phyloP scores from a whole-genome alignment of 2,888 invertebrate genomes.

The Morinoia aosen region DNA sequence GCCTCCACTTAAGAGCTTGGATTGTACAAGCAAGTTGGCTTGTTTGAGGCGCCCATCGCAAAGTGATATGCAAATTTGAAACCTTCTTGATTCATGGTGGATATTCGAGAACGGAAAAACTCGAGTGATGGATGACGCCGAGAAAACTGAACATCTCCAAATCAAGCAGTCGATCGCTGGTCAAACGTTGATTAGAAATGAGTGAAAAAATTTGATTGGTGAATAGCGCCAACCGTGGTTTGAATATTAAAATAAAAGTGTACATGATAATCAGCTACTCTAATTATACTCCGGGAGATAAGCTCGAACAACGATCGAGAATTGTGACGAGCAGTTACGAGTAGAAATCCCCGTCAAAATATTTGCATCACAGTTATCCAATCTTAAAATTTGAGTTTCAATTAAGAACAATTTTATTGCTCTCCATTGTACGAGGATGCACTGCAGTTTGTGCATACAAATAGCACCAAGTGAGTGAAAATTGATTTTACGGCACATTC shows the following conservation, averaged over 20 bases:
- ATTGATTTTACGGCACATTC: background rate
- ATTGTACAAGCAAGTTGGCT: constrained; percentile 3
- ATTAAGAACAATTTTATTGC: background rate
- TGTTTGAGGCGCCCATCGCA: background rate
- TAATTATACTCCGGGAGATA: background rate
- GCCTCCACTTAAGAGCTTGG: background rate
- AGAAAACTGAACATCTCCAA: background rate
- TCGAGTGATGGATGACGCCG: constrained; percentile 21
- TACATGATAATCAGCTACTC: background rate
- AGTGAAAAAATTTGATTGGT: background rate
- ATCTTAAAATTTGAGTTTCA: background rate
- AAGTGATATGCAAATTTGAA: constrained; percentile 31
- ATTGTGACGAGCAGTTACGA: background rate
- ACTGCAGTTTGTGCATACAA: background rate
- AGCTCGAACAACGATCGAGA: background rate
- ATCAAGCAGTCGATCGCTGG: background rate
- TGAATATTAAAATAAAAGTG: background rate
- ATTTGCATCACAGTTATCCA: background rate
- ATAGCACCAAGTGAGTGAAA: background rate
- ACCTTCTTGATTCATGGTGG: constrained; percentile 34
- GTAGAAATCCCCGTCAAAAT: background rate
- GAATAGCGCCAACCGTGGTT: background rate
- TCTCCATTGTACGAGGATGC: background rate
- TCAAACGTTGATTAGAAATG: background rate
- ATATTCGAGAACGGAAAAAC: background rate